phyloP scores from a whole-genome alignment of 2,888 invertebrate genomes.

The Volucella zonaria region DNA sequence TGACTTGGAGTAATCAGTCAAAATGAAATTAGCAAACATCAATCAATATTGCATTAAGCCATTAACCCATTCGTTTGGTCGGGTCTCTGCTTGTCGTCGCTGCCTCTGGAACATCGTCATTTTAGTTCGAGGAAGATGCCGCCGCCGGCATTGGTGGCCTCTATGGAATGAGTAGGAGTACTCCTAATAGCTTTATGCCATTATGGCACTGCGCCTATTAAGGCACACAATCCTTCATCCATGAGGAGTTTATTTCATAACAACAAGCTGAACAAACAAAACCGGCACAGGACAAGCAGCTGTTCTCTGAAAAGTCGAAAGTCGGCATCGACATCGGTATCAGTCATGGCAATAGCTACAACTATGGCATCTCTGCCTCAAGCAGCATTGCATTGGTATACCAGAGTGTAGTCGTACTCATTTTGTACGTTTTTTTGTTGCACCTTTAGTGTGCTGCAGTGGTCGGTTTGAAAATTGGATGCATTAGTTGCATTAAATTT shows the following conservation, averaged over 20 bases:
- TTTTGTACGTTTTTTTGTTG: constrained; percentile 35
- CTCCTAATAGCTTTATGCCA: constrained; percentile 62
- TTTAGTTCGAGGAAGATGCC: constrained; percentile 12
- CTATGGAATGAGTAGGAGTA: constrained; percentile 7
- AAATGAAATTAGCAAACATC: constrained; percentile 70
- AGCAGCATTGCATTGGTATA: no score
- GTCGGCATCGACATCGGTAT: constrained; percentile 56
- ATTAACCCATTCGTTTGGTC: constrained; percentile 55
- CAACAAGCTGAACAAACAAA: constrained; percentile 63
- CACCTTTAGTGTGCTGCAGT: constrained; percentile 52
- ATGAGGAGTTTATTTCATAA: constrained; percentile 70
- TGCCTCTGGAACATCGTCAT: constrained; percentile 30
- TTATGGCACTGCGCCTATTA: constrained; percentile 50
- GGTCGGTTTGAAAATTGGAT: constrained; percentile 59
- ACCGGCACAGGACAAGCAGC: constrained; percentile 10
- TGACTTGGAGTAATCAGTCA: constrained; percentile 57
- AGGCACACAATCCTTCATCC: constrained; percentile 56
- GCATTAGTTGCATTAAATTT: constrained; percentile 76
- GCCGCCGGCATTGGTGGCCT: no score
- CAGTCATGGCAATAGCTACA: not conserved
- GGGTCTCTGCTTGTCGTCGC: not conserved
- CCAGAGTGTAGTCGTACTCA: no score
- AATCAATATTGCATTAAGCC: constrained; percentile 66
- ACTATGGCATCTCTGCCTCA: no score
- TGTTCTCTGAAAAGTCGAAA: constrained; percentile 20